Evolutionary conservation across 2,797 vertebrate species (phyloP), one percentile per base, ranked within the genome.

Genomic region (Dromococcyx pavoninus): DNA sequence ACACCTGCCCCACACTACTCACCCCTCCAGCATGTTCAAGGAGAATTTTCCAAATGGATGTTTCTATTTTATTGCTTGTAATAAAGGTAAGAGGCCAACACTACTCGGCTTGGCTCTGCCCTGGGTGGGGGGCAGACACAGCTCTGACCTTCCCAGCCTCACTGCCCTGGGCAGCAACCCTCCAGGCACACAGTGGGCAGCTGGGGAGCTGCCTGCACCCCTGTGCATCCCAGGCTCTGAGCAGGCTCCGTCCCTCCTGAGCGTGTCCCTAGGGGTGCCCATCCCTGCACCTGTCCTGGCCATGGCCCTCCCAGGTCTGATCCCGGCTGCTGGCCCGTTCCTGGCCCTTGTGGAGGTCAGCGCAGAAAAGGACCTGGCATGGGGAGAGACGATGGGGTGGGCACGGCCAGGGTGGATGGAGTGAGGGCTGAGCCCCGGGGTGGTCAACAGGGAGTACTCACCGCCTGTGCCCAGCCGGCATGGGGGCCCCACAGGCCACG

Each of bases 331-430:
- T 86, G 25, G 98, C 97, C 7, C 97, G 72, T n/a, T 94, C 95
- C 96, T 98, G 98, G 94, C 98, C 98, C 92, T 98, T 99, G 95
- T 88, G 98, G 61, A 99, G 98, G 79, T 99, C 99, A 0, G 99
- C 98, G 51, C 99, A 99, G 97, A 99, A 99, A 92, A 99, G 97
- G 62, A 99, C 99, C 99, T 99, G 91, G 39, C 16, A 4, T 6
- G 5, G 33, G n/a, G 39, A 67, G 35, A 14, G 30, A 53, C 7
- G 24, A 46, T 17, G 33, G 35, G 24, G 51, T 44, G 37, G 44
- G 69, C 30, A 24, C 0, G 2, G 35, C 41, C 0, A 1, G 18
- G 44, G 13, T 8, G 9, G 23, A 11, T 8, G 9, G 23, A 11
- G 16, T 0, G 2, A 30, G 22, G 19, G 30, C 64, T 2, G 15